Base-by-base conservation (phyloP, 1,140 invertebrate genomes). In the Nymphalis io region DNA sequence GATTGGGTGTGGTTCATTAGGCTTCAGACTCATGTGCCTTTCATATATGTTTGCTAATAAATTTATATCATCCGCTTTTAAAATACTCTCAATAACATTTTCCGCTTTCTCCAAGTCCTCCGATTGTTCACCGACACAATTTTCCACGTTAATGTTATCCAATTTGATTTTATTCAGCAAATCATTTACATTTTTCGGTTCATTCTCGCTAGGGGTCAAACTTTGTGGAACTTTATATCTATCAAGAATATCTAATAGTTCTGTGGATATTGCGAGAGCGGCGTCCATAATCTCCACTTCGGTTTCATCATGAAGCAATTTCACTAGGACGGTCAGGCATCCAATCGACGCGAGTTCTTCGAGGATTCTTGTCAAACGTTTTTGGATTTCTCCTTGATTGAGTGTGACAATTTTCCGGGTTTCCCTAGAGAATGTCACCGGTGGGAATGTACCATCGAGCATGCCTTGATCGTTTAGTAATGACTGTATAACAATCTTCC, bases 341-440 rank as follows among this genome's bases (percentile, higher is more conserved):
- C 94, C 94, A 51, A 94, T 93, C 16, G 92, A 88, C 0, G 94
- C 92, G 3, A 96, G 83, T 78, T 95, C 93, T 1, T 93, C 93
- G n/a, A 95, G 74, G 40, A 94, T 94, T 90, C 95, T 95, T 2
- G 93, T 90, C 2, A 96, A 83, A 57, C 95, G 90, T 55, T 92
- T 93, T 61, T 94, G 93, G 60, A 96, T 95, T 83, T 96, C 95
- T 1, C 76, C 88, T 60, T 94, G 93, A 44, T 94, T 95, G 1
- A 96, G 84, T 1, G 93, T 93, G 13, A 96, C 94, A 15, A 97
- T 96, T 90, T 96, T 96, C 63, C 94, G 93, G 0, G 95, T 92
- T 79, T 96, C 94, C 83, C 94, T 96, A 1, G 95, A 96, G 80
- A 96, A 96, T 10, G 95, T 96, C 0, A 96, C 94, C 0, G 93